A percentile compares a stretch with the other conserved stretches of the same genome.
phyloP scores from a whole-genome alignment of 2,113 vertebrate genomes.

The Festucalex cinctus region DNA sequence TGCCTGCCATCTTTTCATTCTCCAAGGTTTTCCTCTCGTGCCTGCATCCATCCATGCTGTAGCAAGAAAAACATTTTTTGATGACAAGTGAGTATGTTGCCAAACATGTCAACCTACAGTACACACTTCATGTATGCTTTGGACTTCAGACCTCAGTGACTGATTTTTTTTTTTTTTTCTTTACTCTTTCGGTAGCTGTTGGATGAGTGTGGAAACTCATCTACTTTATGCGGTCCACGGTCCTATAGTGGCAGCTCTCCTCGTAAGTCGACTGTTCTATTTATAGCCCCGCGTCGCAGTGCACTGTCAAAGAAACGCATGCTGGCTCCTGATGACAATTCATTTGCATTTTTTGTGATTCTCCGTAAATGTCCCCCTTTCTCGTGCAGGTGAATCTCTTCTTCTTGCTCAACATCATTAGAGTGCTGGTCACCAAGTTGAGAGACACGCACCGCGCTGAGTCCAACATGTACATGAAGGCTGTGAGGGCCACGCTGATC shows the following conservation, averaged over 20 bases:
- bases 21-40: slow-evolving; percentile 87
- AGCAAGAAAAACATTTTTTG: slow-evolving; percentile 87
- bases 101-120: neutral
- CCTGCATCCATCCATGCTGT: slow-evolving; percentile 92
- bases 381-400: slow-evolving; percentile 90
- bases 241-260: slow-evolving; percentile 88
- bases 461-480: slow-evolving; percentile 97
- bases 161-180: slow-evolving; percentile 20
- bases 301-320: neutral
- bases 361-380: neutral
- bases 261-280: slow-evolving; percentile 76
- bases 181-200: slow-evolving; percentile 80
- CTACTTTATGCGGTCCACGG: slow-evolving; percentile 95
- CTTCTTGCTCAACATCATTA: slow-evolving; percentile 94
- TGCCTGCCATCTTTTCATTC: slow-evolving; percentile 26
- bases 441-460: slow-evolving; percentile 87
- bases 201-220: slow-evolving; percentile 95
- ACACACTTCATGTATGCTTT: slow-evolving; percentile 38
- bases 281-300: neutral
- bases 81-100: slow-evolving; percentile 89
- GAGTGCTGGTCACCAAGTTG: slow-evolving; percentile 92
- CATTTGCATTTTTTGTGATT: slow-evolving; percentile 1
- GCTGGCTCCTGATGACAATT: neutral
- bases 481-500: slow-evolving; percentile 91
- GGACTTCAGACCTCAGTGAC: slow-evolving; percentile 32